Base-by-base conservation (phyloP, 2,797 vertebrate species). In the Brachyalestes nurse region DNA sequence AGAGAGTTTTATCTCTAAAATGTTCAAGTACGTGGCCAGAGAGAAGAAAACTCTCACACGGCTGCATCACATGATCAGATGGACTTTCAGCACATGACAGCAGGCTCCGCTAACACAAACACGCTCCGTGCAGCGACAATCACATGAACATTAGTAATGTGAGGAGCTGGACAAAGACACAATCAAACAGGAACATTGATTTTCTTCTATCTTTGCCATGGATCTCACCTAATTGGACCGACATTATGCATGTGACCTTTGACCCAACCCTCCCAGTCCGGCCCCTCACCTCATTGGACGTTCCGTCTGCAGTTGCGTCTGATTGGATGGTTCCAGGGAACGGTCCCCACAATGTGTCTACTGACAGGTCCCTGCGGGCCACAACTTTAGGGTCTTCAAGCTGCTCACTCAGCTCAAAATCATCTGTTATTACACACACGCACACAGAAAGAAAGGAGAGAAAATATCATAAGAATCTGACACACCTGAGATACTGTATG, bases 261-360 rank as follows among this genome's bases (percentile, higher is more conserved):
- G 70, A 85, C 84, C 85, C 28, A n/a, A 7, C 62, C 40, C 17
- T 42, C 19, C 25, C 19, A 21, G 25, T 38, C 72, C 28, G 21
- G 69, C 19, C 47, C 19, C 65, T 81, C 80, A 98, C 96, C 94
- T 82, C 88, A 14, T 90, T 88, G 0, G 87, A 81, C 42, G 66
- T 91, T 21, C 92, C 84, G 0, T 95, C 94, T 0, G 91, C 85
- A 0, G 88, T 75, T 45, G 88, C 85, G 67, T 91, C 88, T 75
- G 92, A 92, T 87, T 95, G 95, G 92, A 98, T 77, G 84, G 83
- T 92, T 77, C 97, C 97, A 0, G 80, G 86, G 90, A 95, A 97
- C 0, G 97, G 97, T 4, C 97, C 97, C 97, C 97, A 99, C 21
- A 88, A 88, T 2, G 94, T 95, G 49, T 95, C 95, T 17, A 91